phyloP scores from a whole-genome alignment of 2,797 vertebrate genomes.

The Mormyrops boulengeri region DNA sequence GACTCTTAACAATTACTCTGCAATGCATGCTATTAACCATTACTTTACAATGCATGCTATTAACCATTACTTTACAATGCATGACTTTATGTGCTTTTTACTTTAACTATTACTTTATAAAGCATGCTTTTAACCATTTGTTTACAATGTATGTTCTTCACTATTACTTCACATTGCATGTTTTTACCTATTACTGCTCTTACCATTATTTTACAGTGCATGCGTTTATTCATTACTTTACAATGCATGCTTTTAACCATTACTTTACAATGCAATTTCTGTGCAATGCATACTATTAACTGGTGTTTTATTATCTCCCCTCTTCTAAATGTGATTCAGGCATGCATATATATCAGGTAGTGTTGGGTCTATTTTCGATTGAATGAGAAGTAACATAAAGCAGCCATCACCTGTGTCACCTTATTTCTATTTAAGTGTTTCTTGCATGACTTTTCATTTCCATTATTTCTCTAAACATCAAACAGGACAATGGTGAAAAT shows the following conservation, averaged over 20 bases:
- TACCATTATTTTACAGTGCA: no score
- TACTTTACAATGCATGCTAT: no score
- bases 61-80: no score
- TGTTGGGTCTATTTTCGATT: not conserved
- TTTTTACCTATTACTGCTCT: no score
- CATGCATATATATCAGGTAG: not conserved
- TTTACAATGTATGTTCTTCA: not conserved
- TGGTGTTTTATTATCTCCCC: not conserved
- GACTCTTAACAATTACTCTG: no score
- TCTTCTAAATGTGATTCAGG: not conserved
- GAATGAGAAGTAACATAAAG: not conserved
- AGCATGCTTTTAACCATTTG: not conserved
- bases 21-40: not conserved
- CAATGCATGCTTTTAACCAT: not conserved
- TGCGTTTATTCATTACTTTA: no score
- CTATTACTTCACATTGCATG: not conserved
- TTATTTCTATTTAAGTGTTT: not conserved
- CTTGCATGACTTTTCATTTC: not conserved
- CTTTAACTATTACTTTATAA: no score
- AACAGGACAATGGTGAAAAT: not conserved
- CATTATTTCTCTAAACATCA: not conserved
- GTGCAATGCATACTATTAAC: not conserved
- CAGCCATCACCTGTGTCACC: not conserved
- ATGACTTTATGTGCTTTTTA: no score
- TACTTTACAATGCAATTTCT: not conserved